Percentiles rank a stretch among this genome's conserved stretches.
phyloP scores from a whole-genome alignment of 2,797 vertebrate genomes.

The Scarus forsteni region DNA sequence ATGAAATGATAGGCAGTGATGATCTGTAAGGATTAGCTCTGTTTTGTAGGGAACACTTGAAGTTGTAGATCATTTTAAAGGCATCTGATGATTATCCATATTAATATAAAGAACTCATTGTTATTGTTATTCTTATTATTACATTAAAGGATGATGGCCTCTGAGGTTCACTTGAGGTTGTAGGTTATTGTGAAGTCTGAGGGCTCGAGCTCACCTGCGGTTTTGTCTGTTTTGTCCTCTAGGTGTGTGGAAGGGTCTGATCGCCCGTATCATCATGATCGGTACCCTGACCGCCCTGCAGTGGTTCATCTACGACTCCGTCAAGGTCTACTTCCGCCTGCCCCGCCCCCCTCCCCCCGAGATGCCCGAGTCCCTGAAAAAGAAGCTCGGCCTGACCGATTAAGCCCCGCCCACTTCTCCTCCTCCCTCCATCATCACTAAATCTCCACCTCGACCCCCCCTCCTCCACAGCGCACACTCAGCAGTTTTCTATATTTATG shows the following conservation, averaged over 20 bases:
- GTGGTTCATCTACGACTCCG: conserved; percentile 98
- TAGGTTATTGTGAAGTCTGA: too few species aligned
- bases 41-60: too few species aligned
- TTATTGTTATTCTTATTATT: too few species aligned
- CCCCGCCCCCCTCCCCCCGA: conserved; percentile 95
- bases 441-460: conserved; percentile 19
- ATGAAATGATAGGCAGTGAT: too few species aligned
- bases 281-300: conserved; percentile 95
- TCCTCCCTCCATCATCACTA: conserved; percentile 1
- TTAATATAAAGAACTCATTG: too few species aligned
- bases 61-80: too few species aligned
- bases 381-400: conserved; percentile 91
- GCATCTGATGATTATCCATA: too few species aligned
- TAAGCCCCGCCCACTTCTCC: conserved; percentile 49
- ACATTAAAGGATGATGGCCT: too few species aligned
- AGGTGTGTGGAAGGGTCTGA: conserved; percentile 97
- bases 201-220: too few species aligned
- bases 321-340: conserved; percentile 97
- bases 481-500: conserved; percentile 80
- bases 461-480: conserved; percentile 29
- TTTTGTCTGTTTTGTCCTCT: not conserved
- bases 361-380: conserved; percentile 97
- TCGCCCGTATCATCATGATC: conserved; percentile 98
- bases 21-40: too few species aligned
- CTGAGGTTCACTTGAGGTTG: too few species aligned